Base-by-base conservation (phyloP, 2,888 invertebrate genomes). In the Drosophila diplacantha region DNA sequence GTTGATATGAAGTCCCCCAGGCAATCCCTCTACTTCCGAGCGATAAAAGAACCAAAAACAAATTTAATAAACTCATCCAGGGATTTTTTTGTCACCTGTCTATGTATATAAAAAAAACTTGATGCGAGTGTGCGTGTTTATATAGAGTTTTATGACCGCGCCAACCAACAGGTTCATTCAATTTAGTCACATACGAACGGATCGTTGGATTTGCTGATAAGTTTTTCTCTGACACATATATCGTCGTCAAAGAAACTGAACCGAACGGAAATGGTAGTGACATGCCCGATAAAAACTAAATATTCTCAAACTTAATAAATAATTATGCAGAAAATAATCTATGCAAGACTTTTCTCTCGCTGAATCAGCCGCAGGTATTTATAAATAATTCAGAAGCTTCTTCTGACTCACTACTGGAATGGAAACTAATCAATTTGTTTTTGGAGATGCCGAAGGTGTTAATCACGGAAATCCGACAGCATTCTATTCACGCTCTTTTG, bases 81-180 rank as follows among this genome's bases (percentile, higher is more conserved):
- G 65, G 47, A 63, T 50, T 35, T 49, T 35, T 49, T 35, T 50
- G 63, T 68, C 51, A 65, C 51, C 64, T 65, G 57, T 46, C 26
- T 24, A 6, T 24, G 16, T 26, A 24, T 12, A 9, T 37, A 38
- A 8, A 46, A 9, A n/a, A 14, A n/a, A 22, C n/a, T 16, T 11
- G 14, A 32, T 51, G 26, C 51, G 37, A 37, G 38, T 43, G 39
- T 20, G 11, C 50, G 58, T 54, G 37, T 52, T 18, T 39, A 37
- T 41, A 54, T 52, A 58, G 58, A 58, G 44, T 35, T 69, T 55
- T 60, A 62, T 37, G 61, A 64, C 35, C 56, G 47, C 56, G 44
- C 41, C 72, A 74, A 41, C 53, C 72, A 72, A 74, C 81, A 83
- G 72, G 81, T 81, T 81, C 46, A 77, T 69, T 81, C 63, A 43